Evolutionary conservation across 2,888 invertebrate genomes (phyloP).

Genomic region (Mythimna lalbum): DNA sequence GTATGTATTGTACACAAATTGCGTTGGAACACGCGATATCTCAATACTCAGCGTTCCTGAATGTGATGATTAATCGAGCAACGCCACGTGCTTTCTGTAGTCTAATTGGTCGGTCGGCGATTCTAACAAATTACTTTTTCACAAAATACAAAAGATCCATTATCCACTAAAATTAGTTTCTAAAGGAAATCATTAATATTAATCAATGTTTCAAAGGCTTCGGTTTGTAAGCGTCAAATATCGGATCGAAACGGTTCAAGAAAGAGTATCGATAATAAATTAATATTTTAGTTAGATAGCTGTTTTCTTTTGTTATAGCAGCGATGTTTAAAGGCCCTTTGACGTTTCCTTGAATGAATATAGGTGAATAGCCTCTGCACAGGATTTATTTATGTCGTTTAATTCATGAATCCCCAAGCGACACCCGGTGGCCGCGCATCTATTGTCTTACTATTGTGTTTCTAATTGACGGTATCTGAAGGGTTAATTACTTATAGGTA

Average conservation of each 20-base stretch:
- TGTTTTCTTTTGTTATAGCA: conserved; percentile 12
- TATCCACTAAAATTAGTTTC: conserved; percentile 89
- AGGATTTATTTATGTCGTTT: neutral
- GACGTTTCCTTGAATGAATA: conserved; percentile 16
- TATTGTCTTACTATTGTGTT: too few species aligned
- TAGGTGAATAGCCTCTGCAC: neutral
- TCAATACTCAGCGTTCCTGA: conserved; percentile 64
- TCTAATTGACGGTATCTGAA: too few species aligned
- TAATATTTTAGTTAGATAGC: conserved; percentile 27
- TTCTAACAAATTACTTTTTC: conserved; percentile 86
- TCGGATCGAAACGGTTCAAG: conserved; percentile 44
- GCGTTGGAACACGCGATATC: conserved; percentile 66
- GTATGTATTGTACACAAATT: conserved; percentile 52
- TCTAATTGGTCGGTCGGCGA: conserved; percentile 79
- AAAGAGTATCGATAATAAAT: conserved; percentile 55
- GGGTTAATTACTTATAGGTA: neutral
- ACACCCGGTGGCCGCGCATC: too few species aligned
- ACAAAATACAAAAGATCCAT: conserved; percentile 87
- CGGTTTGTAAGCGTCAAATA: conserved; percentile 60
- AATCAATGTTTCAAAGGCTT: conserved; percentile 85
- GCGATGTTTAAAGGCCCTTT: neutral
- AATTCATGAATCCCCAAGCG: too few species aligned
- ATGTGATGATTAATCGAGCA: conserved; percentile 80
- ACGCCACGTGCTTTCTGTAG: conserved; percentile 76
- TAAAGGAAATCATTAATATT: conserved; percentile 87